Conservation (phyloP, 2,888 invertebrate genomes). For the Branchellion lobata region DNA sequence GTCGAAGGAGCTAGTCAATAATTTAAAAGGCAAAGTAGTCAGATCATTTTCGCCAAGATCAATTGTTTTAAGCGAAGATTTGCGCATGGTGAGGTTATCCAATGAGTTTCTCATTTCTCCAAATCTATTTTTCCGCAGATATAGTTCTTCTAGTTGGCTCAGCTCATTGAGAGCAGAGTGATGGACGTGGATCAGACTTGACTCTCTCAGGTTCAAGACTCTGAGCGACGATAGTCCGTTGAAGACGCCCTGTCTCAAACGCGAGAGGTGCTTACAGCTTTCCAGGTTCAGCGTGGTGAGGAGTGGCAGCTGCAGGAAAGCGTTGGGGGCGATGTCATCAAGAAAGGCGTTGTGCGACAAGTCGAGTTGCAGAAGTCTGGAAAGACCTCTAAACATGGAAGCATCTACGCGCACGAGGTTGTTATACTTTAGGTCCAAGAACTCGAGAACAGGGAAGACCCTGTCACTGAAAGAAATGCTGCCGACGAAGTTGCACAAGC, state of each 20-base stretch:
- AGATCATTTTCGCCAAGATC: conserved; percentile 46
- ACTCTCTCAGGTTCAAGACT: conserved; percentile 44
- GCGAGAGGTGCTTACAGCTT: conserved; percentile 32
- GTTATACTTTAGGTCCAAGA: conserved; percentile 40
- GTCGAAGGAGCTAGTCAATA: conserved; percentile 37
- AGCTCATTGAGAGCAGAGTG: conserved; percentile 41
- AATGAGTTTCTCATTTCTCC: conserved; percentile 36
- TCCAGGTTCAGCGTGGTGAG: conserved; percentile 43
- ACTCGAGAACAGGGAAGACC: conserved; percentile 34
- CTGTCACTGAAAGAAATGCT: conserved; percentile 31
- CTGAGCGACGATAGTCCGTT: conserved; percentile 32
- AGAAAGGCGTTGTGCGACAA: conserved; percentile 44
- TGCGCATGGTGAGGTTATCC: conserved; percentile 35
- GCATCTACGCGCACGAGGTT: conserved; percentile 1
- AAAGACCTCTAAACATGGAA: conserved; percentile 39
- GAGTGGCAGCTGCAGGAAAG: conserved; percentile 30
- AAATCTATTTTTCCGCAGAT: conserved; percentile 42
- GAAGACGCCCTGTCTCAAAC: conserved; percentile 42
- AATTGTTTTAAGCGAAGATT: conserved; percentile 39
- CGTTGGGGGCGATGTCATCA: conserved; percentile 34
- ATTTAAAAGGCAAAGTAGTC: conserved; percentile 33
- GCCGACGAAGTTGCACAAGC: conserved; percentile 36
- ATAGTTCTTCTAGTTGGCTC: conserved; percentile 44
- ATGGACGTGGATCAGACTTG: conserved; percentile 42
- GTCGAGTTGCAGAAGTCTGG: conserved; percentile 41